Evolutionary conservation across 2,113 vertebrate genomes (phyloP), one percentile per base, ranked within the genome.

Genomic region (Cyanoderma ruficeps): DNA sequence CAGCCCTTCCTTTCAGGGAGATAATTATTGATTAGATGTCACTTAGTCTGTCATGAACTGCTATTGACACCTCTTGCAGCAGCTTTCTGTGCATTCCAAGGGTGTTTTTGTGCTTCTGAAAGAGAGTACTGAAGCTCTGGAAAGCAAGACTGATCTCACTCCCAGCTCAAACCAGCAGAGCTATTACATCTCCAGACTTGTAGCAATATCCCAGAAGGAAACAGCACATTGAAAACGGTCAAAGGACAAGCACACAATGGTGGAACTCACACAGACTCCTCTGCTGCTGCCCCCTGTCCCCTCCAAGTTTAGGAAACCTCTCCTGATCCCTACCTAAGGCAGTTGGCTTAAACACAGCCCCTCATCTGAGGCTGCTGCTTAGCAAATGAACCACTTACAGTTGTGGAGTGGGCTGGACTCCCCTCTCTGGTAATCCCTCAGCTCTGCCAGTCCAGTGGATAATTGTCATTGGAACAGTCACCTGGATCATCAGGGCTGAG

Each of bases 261-360:
- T 12, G 2, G 11, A 3, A 9, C 37, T 60, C 47, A 24, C 18
- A 5, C 64, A 13, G 7, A 65, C 4, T 4, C 11, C 23, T 37
- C 28, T 44, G 3, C 42, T 31, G 10, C 28, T 56, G 35, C 44
- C 20, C 20, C 24, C 1, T 11, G 2, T 12, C 35, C 33, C 23
- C 18, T 74, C 11, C 13, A 49, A 10, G 6, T 3, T 22, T 67
- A 56, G 30, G 5, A 50, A 89, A 3, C 4, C 28, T 10, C 35
- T 44, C 1, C 22, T 33, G 4, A 41, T 8, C 28, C 11, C 37
- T 2, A 15, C 1, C 5, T 4, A 33, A 65, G 41, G 28, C 41
- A 46, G 25, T 61, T 24, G 75, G 14, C 44, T 74, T 35, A 53
- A 67, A 63, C 14, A 15, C 13, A 41, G 21, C 50, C 16, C 47